A percentile compares a stretch with the other conserved stretches of the same genome.
Conservation (phyloP, 2,113 vertebrate species). For the Microtus ochrogaster region DNA sequence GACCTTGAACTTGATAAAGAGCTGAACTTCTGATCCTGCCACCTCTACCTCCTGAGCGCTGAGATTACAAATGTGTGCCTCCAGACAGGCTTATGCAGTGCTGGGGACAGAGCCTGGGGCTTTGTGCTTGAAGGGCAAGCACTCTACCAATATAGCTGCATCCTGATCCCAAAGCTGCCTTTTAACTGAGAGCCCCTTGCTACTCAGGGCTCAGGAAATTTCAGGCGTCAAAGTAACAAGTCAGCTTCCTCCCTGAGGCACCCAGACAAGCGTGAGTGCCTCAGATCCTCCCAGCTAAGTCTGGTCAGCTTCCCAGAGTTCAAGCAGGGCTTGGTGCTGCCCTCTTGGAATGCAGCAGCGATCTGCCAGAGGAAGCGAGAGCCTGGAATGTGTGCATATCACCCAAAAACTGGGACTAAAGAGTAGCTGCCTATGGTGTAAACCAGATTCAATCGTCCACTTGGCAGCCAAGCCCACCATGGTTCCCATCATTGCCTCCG, state of each 20-base stretch:
- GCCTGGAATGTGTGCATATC: conserved; percentile 50
- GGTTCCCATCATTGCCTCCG: not conserved
- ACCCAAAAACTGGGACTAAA: conserved; percentile 54
- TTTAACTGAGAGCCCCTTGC: not conserved
- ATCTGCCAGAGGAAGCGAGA: not conserved
- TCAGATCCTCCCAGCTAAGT: conserved; percentile 33
- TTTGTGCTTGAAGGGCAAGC: not conserved
- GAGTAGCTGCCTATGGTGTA: conserved; percentile 19
- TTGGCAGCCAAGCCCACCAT: not conserved
- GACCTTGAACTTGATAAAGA: not conserved
- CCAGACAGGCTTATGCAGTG: not conserved
- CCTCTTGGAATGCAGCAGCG: conserved; percentile 30
- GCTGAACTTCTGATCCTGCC: not conserved
- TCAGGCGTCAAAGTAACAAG: not conserved
- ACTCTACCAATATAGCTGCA: not conserved
- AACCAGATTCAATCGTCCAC: conserved; percentile 39
- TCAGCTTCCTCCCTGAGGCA: not conserved
- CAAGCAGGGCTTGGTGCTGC: conserved; percentile 10
- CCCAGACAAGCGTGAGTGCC: conserved; percentile 26
- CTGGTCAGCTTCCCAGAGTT: conserved; percentile 24
- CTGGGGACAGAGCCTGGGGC: not conserved
- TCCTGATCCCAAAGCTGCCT: not conserved
- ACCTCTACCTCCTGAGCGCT: not conserved
- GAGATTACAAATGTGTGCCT: not conserved
- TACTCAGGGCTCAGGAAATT: not conserved